These are phyloP conservation scores for Caretta caretta DNA, from an alignment of 2,113 vertebrate species.

Conservation along the genomic window DNA sequence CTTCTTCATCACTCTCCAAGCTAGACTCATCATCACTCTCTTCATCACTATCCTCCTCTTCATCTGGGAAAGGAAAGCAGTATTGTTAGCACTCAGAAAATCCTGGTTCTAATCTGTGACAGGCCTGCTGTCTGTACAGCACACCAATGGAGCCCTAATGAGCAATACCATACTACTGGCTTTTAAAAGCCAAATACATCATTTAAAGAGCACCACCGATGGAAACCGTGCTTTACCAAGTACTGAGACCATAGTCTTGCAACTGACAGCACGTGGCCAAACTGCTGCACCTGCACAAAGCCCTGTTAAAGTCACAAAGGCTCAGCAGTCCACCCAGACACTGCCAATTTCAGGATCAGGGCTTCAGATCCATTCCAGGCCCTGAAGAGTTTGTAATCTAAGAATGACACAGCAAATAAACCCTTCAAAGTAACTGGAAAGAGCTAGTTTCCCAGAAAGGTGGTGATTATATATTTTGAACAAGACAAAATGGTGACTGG, in stretches of 20 bases:
- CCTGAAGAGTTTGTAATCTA: not conserved
- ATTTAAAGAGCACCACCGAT: not conserved
- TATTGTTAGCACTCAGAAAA: constrained; percentile 26
- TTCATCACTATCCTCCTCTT: constrained; percentile 83
- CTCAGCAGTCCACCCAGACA: not conserved
- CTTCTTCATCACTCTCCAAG: constrained; percentile 79
- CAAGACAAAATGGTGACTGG: not conserved
- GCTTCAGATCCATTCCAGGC: not conserved
- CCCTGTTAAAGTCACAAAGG: not conserved
- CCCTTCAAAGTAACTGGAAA: not conserved
- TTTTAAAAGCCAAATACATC: not conserved
- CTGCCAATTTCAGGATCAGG: not conserved
- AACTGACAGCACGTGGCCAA: not conserved
- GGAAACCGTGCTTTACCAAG: not conserved
- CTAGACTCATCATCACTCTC: constrained; percentile 83
- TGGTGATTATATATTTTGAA: not conserved
- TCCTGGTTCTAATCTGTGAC: not conserved
- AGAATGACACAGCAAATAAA: not conserved
- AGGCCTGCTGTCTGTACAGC: not conserved
- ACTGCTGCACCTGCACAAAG: not conserved
- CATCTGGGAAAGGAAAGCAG: constrained; percentile 74
- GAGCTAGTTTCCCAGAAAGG: not conserved
- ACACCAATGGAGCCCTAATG: not conserved
- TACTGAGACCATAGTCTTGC: not conserved
- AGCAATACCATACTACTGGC: not conserved